Evolutionary conservation across 2,888 invertebrate genomes (phyloP).

Genomic region (Deilephila porcellus): DNA sequence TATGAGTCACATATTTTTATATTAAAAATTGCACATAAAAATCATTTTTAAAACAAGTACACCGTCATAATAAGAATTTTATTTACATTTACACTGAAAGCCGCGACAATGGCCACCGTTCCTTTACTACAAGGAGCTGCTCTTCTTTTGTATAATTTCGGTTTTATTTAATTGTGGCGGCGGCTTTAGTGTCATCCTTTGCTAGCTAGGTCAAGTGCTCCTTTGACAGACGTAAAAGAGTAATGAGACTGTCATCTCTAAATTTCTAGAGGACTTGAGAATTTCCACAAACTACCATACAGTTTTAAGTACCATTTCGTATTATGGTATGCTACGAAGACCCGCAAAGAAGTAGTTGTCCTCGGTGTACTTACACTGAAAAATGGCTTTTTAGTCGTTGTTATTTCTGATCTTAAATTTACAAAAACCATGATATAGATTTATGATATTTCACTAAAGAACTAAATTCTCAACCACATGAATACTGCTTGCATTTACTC

Average conservation of each 20-base stretch:
- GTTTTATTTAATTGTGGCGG: conserved; percentile 21
- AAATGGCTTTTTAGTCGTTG: too few relatives aligned
- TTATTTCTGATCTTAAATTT: too few relatives aligned
- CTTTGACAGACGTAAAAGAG: conserved; percentile 16
- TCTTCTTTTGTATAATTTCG: conserved; percentile 25
- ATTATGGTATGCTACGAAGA: not conserved
- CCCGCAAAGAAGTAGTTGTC: too few relatives aligned
- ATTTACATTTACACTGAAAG: conserved; percentile 24
- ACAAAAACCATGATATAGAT: too few relatives aligned
- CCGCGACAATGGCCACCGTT: conserved; percentile 5
- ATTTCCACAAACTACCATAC: not conserved
- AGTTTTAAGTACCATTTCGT: not conserved
- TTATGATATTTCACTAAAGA: too few relatives aligned
- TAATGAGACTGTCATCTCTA: conserved; percentile 17
- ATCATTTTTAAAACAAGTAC: not conserved
- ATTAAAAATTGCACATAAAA: not conserved
- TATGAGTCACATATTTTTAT: too few relatives aligned
- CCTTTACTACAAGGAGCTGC: conserved; percentile 2
- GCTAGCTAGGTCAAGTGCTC: conserved; percentile 9
- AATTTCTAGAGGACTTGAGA: conserved; percentile 2
- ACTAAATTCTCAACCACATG: too few relatives aligned
- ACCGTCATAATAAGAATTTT: conserved; percentile 9
- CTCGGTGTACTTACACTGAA: too few relatives aligned
- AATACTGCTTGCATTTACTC: too few relatives aligned
- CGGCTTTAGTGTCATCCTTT: conserved; percentile 12